phyloP scores from a whole-genome alignment of 2,797 vertebrate species.

The Myotis daubentonii region DNA sequence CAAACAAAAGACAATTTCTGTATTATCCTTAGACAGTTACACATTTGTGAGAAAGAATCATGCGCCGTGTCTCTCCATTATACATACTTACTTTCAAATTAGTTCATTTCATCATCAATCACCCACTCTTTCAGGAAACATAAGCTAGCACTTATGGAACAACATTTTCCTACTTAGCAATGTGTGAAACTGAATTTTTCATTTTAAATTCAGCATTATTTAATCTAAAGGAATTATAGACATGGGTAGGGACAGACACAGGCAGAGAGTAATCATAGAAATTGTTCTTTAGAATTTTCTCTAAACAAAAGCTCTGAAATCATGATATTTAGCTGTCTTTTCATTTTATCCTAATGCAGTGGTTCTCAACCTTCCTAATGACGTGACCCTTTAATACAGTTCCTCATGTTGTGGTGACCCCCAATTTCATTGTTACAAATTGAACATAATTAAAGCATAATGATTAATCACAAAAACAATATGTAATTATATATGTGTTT shows the following conservation, averaged over 20 bases:
- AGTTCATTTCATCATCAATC: conserved; percentile 62
- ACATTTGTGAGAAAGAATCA: conserved; percentile 47
- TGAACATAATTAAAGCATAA: no score
- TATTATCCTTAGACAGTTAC: conserved; percentile 36
- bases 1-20: conserved; percentile 69
- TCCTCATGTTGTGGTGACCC: no score
- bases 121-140: conserved; percentile 56
- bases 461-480: no score
- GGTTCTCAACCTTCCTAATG: no score
- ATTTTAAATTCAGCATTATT: conserved; percentile 60
- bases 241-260: background rate
- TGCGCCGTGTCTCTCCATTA: background rate
- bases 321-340: background rate
- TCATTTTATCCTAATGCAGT: background rate
- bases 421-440: no score
- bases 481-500: no score
- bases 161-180: conserved; percentile 65
- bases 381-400: no score
- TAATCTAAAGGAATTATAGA: background rate
- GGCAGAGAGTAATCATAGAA: background rate
- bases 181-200: conserved; percentile 65
- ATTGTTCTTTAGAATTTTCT: background rate
- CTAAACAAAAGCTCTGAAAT: background rate
- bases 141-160: background rate
- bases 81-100: conserved; percentile 59